phyloP scores from a whole-genome alignment of 2,113 vertebrate species.

The Elaphurus davidianus region DNA sequence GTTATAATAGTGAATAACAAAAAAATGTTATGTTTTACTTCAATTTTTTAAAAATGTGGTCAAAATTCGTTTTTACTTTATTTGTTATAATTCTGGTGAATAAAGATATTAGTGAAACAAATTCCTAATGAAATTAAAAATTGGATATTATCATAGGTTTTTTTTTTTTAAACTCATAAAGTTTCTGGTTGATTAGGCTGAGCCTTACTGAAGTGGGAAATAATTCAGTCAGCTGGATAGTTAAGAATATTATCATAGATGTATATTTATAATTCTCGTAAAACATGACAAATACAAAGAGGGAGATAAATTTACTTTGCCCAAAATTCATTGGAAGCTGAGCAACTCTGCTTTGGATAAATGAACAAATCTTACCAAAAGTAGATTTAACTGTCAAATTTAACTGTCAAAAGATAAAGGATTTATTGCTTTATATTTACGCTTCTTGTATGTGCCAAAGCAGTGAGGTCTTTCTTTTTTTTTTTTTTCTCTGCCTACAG shows the following conservation, averaged over 20 bases:
- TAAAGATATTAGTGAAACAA: not conserved
- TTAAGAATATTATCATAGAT: not conserved
- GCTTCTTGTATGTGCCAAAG: not conserved
- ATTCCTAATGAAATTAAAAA: slow-evolving; percentile 31
- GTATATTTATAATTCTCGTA: slow-evolving; percentile 3
- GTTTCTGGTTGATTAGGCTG: not conserved
- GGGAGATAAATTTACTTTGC: not conserved
- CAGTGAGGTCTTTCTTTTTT: not conserved
- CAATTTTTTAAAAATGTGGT: not conserved
- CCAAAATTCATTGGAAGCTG: not conserved
- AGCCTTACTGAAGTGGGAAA: not conserved
- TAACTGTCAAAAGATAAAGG: not conserved
- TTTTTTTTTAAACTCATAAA: not conserved
- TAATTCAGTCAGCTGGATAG: not conserved
- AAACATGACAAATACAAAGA: slow-evolving; percentile 15
- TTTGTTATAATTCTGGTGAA: slow-evolving; percentile 1
- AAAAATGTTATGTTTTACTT: not conserved
- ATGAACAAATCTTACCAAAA: not conserved
- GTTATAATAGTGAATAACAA: not conserved
- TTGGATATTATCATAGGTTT: not conserved
- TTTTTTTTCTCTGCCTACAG: not conserved
- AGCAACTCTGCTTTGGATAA: not conserved
- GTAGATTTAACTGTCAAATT: not conserved
- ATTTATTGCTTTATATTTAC: not conserved
- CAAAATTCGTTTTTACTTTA: slow-evolving; percentile 14